These are phyloP conservation scores for Isurus oxyrinchus DNA, from an alignment of 2,113 vertebrate species.

Conservation along the genomic window DNA sequence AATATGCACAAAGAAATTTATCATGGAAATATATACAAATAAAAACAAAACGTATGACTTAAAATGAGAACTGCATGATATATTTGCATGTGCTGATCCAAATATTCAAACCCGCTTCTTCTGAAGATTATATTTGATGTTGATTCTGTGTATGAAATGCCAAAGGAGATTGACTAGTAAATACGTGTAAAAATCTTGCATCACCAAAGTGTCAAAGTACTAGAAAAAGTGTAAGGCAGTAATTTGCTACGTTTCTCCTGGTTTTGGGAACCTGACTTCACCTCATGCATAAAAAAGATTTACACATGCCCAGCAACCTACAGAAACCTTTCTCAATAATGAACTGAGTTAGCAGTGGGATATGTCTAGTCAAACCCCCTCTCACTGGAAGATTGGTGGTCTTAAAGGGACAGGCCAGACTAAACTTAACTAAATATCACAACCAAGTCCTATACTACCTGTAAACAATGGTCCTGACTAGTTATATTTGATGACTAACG, in stretches of 20 bases:
- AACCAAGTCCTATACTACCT: background rate
- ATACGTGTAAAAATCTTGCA: background rate
- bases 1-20: background rate
- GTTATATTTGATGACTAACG: background rate
- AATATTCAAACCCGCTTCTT: background rate
- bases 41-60: background rate
- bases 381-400: background rate
- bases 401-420: too few relatives aligned
- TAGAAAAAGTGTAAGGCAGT: background rate
- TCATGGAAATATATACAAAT: background rate
- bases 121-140: background rate
- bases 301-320: background rate
- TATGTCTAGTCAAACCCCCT: background rate
- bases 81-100: background rate
- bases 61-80: background rate
- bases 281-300: background rate
- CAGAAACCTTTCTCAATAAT: background rate
- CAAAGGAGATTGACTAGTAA: background rate
- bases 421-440: background rate
- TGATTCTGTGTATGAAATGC: background rate
- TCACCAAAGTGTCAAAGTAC: background rate
- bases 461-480: background rate
- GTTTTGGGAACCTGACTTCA: background rate
- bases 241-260: background rate
- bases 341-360: background rate